Base-by-base conservation (phyloP, 2,113 vertebrate species). In the Sorex araneus region DNA sequence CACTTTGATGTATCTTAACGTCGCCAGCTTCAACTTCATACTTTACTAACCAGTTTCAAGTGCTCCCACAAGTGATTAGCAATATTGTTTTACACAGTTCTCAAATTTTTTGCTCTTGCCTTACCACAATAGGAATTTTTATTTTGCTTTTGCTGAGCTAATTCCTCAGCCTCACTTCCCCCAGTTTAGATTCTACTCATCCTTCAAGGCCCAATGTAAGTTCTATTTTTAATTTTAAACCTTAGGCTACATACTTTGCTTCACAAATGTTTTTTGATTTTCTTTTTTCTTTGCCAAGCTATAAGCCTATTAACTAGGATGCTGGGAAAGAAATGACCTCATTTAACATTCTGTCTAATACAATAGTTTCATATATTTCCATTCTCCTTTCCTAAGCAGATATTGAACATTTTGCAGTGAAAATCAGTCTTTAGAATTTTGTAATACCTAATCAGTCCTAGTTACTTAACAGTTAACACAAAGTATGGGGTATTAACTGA, bases 211-310 rank as follows among this genome's bases (percentile, higher is more conserved):
- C 19, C 50, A 80, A 43, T 40, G 34, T 80, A 89, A 79, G 69
- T 80, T 19, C 23, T 85, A 50, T 80, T 90, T 92, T 89, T 82
- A 76, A 84, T 60, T 92, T 63, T 57, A 83, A 95, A 80, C 16
- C 28, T 81, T 28, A 79, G 47, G 36, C 76, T 88, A 69, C 5
- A 10, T 47, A 43, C 13, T 28, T 92, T 12, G 89, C 10, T 15
- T 67, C 40, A 57, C n/a, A 8, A 77, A 77, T 86, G 19, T 76
- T 45, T 54, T 34, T 64, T 83, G 70, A 34, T 86, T 90, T 94
- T 84, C 47, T 70, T 91, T 91, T 94, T 64, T 78, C 27, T 90
- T 95, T 88, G 23, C 28, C 32, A 89, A 74, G 8, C 28, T 50
- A 50, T 87, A 78, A 74, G 43, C 50, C 67, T 82, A 27, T 74